Conservation (phyloP, 2,888 invertebrate genomes). For the Limnephilus auricula region DNA sequence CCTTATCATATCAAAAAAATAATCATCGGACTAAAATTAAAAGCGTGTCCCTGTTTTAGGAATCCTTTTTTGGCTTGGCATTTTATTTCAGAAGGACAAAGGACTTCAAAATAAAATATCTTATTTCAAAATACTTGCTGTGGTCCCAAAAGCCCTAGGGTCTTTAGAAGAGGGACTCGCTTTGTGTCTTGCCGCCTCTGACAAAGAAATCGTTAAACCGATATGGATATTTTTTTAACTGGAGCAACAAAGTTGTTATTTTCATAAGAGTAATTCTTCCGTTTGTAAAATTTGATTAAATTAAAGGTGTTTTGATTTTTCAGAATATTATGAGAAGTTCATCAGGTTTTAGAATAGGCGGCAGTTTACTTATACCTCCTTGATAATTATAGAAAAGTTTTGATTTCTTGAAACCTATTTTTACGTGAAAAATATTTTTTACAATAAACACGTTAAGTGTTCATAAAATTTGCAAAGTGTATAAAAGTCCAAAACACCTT, state of each 20-base stretch:
- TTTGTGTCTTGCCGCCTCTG: slow-evolving; percentile 58
- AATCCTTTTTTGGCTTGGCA: slow-evolving; percentile 53
- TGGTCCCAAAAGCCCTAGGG: slow-evolving; percentile 18
- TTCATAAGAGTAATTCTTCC: neutral
- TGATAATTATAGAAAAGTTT: too few species aligned
- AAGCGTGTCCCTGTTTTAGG: slow-evolving; percentile 62
- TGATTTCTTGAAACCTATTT: too few species aligned
- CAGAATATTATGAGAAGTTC: neutral
- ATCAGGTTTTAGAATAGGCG: neutral
- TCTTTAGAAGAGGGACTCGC: slow-evolving; percentile 23
- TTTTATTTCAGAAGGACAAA: slow-evolving; percentile 63
- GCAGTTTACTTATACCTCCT: neutral
- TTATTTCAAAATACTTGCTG: slow-evolving; percentile 63
- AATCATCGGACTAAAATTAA: slow-evolving; percentile 61
- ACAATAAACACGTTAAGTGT: too few species aligned
- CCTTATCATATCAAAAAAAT: slow-evolving; percentile 31
- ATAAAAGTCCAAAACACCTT: too few species aligned
- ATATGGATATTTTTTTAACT: slow-evolving; percentile 6
- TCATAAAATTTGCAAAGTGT: too few species aligned
- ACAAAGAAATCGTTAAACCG: slow-evolving; percentile 45
- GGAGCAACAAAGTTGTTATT: neutral
- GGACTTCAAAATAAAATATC: slow-evolving; percentile 66
- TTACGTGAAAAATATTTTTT: too few species aligned
- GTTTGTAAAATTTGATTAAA: neutral
- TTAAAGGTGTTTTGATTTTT: neutral